Percentiles rank a stretch among this genome's conserved stretches.
Evolutionary conservation across 2,797 vertebrate genomes (phyloP).

Genomic region (Leptodactylus fallax): DNA sequence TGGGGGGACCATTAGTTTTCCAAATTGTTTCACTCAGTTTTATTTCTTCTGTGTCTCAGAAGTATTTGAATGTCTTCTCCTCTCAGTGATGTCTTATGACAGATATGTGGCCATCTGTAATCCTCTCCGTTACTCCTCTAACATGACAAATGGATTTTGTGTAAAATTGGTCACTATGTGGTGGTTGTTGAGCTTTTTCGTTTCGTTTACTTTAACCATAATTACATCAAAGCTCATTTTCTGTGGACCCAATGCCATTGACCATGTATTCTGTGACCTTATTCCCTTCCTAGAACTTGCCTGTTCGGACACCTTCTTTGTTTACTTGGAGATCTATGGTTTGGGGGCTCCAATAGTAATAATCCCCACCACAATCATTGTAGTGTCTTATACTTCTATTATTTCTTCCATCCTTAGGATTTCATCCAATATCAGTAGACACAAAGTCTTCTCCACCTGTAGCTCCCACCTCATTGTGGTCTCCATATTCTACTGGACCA

Average conservation of each 20-base stretch:
- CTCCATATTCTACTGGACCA: not conserved
- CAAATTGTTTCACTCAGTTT: not conserved
- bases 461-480: too few relatives aligned
- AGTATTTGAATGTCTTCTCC: not conserved
- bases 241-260: not conserved
- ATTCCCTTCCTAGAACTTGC: not conserved
- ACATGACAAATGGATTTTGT: not conserved
- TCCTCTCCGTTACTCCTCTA: not conserved
- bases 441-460: not conserved
- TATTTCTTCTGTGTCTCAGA: not conserved
- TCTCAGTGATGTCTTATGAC: not conserved
- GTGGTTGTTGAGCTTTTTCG: not conserved
- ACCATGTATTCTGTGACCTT: slow-evolving; percentile 7
- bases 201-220: not conserved
- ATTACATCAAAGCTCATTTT: not conserved
- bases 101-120: not conserved
- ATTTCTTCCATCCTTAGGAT: not conserved
- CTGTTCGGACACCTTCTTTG: not conserved
- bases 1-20: not conserved
- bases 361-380: not conserved
- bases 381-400: not conserved
- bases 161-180: not conserved
- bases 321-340: not conserved
- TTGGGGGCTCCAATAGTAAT: not conserved
- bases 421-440: not conserved